Percentiles rank a stretch among this genome's conserved stretches.
Conservation (phyloP, 1,140 invertebrate genomes). For the Drosophila lacteicornis region DNA sequence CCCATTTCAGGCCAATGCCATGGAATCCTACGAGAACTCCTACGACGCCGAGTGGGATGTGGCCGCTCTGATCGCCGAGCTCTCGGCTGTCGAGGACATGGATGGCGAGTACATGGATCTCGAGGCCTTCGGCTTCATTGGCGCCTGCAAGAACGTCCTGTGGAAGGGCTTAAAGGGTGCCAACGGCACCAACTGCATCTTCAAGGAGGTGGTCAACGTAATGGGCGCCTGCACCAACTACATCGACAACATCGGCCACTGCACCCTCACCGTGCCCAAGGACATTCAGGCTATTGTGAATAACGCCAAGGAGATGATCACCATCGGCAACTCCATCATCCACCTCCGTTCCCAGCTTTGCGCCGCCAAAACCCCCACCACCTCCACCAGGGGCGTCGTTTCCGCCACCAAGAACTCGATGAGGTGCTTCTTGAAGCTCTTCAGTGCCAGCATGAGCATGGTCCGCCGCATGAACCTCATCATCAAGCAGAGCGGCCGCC, state of each 20-base stretch:
- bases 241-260: constrained; percentile 32
- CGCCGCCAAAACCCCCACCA: not conserved
- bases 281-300: constrained; percentile 47
- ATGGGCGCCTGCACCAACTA: constrained; percentile 43
- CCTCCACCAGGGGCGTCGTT: not conserved
- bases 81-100: constrained; percentile 12
- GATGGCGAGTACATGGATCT: constrained; percentile 47
- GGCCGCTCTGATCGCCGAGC: constrained; percentile 1
- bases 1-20: constrained; percentile 29
- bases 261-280: constrained; percentile 46
- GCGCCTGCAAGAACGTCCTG: constrained; percentile 8
- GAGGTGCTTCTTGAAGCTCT: constrained; percentile 19
- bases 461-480: constrained; percentile 31
- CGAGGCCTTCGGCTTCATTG: constrained; percentile 30
- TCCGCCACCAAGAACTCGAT: not conserved
- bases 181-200: constrained; percentile 59
- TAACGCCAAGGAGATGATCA: constrained; percentile 38
- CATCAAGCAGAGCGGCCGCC: constrained; percentile 13
- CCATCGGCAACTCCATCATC: constrained; percentile 39
- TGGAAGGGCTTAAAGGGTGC: constrained; percentile 28
- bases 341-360: constrained; percentile 37
- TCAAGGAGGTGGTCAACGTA: constrained; percentile 42
- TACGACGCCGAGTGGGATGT: constrained; percentile 16
- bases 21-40: not conserved
- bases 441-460: constrained; percentile 18